These are phyloP conservation scores for Psilopsiagon aurifrons DNA, from an alignment of 2,113 vertebrate species.

Conservation along the genomic window DNA sequence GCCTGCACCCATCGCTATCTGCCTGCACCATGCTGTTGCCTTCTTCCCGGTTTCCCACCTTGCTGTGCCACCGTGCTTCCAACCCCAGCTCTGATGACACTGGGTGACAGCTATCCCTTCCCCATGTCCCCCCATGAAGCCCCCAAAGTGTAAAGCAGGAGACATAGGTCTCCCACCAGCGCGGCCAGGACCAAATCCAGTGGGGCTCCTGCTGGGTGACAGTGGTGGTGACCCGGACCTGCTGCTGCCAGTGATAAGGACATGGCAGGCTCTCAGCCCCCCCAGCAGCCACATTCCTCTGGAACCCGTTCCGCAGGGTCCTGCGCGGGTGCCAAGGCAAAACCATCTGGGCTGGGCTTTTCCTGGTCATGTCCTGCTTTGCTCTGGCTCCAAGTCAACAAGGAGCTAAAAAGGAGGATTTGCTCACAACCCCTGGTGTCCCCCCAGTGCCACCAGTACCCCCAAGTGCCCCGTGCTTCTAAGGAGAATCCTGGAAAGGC, in stretches of 20 bases:
- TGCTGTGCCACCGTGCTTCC: background rate
- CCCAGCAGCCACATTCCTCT: constrained; percentile 32
- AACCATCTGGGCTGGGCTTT: background rate
- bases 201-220: background rate
- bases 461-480: accelerated
- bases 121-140: background rate
- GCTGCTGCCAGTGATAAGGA: background rate
- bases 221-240: background rate
- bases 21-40: background rate
- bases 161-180: accelerated
- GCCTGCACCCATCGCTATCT: background rate
- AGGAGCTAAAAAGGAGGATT: background rate
- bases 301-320: constrained; percentile 39
- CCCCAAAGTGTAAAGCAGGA: background rate
- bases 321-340: background rate
- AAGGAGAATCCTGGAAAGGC: background rate
- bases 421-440: background rate
- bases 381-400: background rate
- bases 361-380: constrained; percentile 1
- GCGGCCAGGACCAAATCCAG: background rate
- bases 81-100: background rate
- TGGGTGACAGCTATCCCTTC: accelerated
- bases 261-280: background rate
- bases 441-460: no score
- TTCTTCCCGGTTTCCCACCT: background rate